Evolutionary conservation across 2,113 vertebrate species (phyloP), one percentile per base, ranked within the genome.

Genomic region (Microtus pennsylvanicus): DNA sequence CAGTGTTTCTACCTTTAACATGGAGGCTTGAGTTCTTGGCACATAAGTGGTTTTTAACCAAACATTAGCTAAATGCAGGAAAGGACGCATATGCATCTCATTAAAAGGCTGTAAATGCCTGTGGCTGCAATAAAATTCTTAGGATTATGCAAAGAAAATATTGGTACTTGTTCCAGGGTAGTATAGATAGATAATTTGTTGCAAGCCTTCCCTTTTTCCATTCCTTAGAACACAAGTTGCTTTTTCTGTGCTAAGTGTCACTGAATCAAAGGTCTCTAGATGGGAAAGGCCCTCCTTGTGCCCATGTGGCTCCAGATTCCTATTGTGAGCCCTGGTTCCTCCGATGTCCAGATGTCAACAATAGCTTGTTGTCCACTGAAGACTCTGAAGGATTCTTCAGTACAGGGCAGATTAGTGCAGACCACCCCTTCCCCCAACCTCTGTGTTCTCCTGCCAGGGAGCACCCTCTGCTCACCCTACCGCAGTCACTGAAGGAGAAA

Each of bases 81-180:
- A 85, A 3, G 14, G 81, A 70, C 70, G 22, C 33, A 19, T 89
- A 67, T 24, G 72, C 95, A 85, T 50, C 65, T 5, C 5, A 72
- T 30, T 1, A 0, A 96, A 81, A 89, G 30, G 1, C 50, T 90
- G 5, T 7, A 80, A 78, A 78, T 6, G n/a, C 35, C 6, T 35
- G 10, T 35, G 28, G 11, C 3, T 77, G 4, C 5, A 38, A 17
- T 69, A 94, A 82, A 1, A 52, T 55, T 75, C 63, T 92, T 91
- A 95, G 69, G 75, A 78, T 55, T 83, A 47, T 69, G 82, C 58
- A 83, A 3, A 93, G 26, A 81, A 96, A 78, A 87, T 45, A 94
- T 13, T 58, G 16, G 50, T 55, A 24, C 19, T 58, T 16, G 14
- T 38, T 61, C 6, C 38, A 6, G 5, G 13, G 10, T 50, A 30